Evolutionary conservation across 1,140 invertebrate species (phyloP).

Genomic region (Oedothorax gibbosus): DNA sequence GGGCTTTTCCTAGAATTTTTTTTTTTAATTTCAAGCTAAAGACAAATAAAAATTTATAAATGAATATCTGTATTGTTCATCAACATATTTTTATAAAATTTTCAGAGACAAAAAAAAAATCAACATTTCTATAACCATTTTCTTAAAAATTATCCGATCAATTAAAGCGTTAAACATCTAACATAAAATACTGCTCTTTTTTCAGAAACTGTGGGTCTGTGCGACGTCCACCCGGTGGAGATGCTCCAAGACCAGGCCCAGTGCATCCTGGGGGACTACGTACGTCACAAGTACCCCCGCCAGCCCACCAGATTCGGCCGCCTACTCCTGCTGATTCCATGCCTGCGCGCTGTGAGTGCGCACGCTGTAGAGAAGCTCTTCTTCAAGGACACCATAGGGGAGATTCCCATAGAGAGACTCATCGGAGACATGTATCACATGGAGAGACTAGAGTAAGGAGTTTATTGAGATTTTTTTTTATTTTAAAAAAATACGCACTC

Average conservation of each 20-base stretch:
- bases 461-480: too few relatives aligned
- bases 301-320: slow-evolving; percentile 83
- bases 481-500: too few relatives aligned
- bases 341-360: slow-evolving; percentile 77
- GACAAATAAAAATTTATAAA: too few relatives aligned
- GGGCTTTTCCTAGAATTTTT: too few relatives aligned
- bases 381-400: slow-evolving; percentile 89
- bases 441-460: slow-evolving; percentile 54
- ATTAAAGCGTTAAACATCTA: too few relatives aligned
- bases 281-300: slow-evolving; percentile 76
- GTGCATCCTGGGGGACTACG: slow-evolving; percentile 81
- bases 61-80: too few relatives aligned
- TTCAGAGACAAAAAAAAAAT: too few relatives aligned
- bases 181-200: neutral
- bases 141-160: too few relatives aligned
- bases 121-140: too few relatives aligned
- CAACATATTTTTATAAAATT: too few relatives aligned
- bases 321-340: slow-evolving; percentile 81
- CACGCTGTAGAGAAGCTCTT: slow-evolving; percentile 90
- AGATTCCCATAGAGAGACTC: slow-evolving; percentile 87
- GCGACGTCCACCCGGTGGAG: slow-evolving; percentile 78
- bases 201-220: slow-evolving; percentile 68
- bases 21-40: too few relatives aligned
- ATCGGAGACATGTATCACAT: slow-evolving; percentile 88
- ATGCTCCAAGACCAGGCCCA: slow-evolving; percentile 87